Evolutionary conservation across 2,888 invertebrate genomes (phyloP), one percentile per base, ranked within the genome.

Genomic region (Dyspetes luteomarginatus): DNA sequence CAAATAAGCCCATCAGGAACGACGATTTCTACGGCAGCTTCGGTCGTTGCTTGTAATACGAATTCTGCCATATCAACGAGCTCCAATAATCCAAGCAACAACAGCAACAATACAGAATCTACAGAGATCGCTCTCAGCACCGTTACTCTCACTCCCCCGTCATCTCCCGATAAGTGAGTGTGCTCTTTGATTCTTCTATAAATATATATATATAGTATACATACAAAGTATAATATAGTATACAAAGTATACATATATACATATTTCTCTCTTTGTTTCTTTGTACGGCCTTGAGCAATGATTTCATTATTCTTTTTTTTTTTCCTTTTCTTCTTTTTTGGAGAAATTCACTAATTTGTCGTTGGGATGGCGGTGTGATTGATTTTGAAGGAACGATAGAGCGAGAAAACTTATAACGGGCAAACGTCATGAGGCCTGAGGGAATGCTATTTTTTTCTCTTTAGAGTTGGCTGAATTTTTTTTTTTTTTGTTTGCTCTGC

Each of bases 121-220:
- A 86, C 89, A 88, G 92, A 90, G 90, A 92, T 89, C 86, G 89
- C 89, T 86, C 89, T 90, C 86, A 88, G 91, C 89, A 89, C 93
- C 85, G 92, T 93, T 90, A 92, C 93, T 85, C 93, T 93, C 88
- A 94, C 94, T 88, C 94, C 94, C 87, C 94, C 94, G 88, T 93
- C 93, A 92, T 94, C 94, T 89, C 94, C 94, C 86, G 94, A 94
- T 92, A 94, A 94, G 94, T 94, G 93, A 92, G 93, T 92, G 88
- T 87, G 86, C 86, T 87, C 89, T 90, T 75, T 79, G 50, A 84
- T 88, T 87, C 84, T 86, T 87, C 76, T 78, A 75, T 86, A 76
- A 52, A 77, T 78, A 78, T 55, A 58, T 52, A 81, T 56, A 82
- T 78, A 84, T 68, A 82, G 58, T 75, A 55, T 48, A 55, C 75